A percentile compares a stretch with the other conserved stretches of the same genome.
phyloP scores from a whole-genome alignment of 2,113 vertebrate species.

The Pyrgilauda ruficollis region DNA sequence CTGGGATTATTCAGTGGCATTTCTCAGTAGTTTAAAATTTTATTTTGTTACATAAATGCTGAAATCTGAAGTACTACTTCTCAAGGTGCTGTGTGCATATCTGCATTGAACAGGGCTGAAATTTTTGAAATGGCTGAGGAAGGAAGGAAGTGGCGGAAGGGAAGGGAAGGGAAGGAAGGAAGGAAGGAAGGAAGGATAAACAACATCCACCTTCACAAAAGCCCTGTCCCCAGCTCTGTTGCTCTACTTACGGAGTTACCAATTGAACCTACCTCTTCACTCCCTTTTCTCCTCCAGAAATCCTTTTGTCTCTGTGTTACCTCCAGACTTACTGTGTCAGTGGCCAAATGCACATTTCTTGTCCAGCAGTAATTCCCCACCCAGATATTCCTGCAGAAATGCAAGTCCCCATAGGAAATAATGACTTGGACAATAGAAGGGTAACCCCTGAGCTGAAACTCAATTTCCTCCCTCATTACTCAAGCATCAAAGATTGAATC shows the following conservation, averaged over 20 bases:
- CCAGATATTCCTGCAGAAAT: not conserved
- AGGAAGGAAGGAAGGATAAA: too few species aligned
- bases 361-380: not conserved
- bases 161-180: not conserved
- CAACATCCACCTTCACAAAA: not conserved
- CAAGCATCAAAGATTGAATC: slow-evolving; percentile 19
- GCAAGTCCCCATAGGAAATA: not conserved
- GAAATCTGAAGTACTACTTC: not conserved
- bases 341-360: not conserved
- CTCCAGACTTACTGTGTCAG: not conserved
- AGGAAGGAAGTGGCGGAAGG: not conserved
- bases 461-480: slow-evolving; percentile 28
- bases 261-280: not conserved
- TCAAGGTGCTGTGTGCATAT: not conserved
- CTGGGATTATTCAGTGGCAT: not conserved
- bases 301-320: not conserved
- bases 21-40: not conserved
- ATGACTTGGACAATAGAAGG: not conserved
- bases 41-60: not conserved
- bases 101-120: not conserved
- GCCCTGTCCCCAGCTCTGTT: not conserved
- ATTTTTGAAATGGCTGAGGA: not conserved
- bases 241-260: rapidly evolving
- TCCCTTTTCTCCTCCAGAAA: not conserved
- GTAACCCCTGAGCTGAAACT: not conserved